Conservation (phyloP, 2,113 vertebrate species). For the Oncorhynchus gorbuscha region DNA sequence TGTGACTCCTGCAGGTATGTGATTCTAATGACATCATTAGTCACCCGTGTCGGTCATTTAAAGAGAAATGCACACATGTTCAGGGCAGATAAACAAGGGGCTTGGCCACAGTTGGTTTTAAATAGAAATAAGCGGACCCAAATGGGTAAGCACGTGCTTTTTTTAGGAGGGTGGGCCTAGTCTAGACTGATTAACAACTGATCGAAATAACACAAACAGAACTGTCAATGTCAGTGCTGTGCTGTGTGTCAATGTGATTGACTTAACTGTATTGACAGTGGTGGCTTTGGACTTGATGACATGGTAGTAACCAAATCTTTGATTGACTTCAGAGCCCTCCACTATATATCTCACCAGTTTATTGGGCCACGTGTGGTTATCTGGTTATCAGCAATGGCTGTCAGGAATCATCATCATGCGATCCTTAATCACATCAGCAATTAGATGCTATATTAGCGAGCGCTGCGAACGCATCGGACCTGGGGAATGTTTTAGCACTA, state of each 20-base stretch:
- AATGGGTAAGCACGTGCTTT: not conserved
- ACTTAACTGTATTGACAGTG: not conserved
- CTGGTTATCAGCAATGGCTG: conserved; percentile 53
- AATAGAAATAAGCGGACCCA: conserved; percentile 16
- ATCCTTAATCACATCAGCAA: conserved; percentile 67
- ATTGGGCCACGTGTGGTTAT: conserved; percentile 55
- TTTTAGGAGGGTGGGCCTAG: not conserved
- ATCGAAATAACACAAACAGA: too few relatives aligned
- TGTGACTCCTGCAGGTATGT: conserved; percentile 58
- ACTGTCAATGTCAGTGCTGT: not conserved
- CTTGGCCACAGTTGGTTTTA: conserved; percentile 9
- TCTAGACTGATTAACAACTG: not conserved
- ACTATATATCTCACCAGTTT: conserved; percentile 34
- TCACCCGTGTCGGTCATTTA: conserved; percentile 56
- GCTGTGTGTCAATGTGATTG: not conserved
- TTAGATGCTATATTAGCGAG: conserved; percentile 60
- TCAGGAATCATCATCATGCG: conserved; percentile 61
- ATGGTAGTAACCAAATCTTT: conserved; percentile 57
- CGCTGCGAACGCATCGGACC: conserved; percentile 49
- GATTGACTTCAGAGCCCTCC: conserved; percentile 30
- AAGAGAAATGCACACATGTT: conserved; percentile 35
- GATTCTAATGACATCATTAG: conserved; percentile 67
- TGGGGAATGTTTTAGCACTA: conserved; percentile 51
- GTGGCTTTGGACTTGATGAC: conserved; percentile 39
- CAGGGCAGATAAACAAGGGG: conserved; percentile 20